Conservation (phyloP, 2,797 vertebrate genomes). For the Todus mexicanus region DNA sequence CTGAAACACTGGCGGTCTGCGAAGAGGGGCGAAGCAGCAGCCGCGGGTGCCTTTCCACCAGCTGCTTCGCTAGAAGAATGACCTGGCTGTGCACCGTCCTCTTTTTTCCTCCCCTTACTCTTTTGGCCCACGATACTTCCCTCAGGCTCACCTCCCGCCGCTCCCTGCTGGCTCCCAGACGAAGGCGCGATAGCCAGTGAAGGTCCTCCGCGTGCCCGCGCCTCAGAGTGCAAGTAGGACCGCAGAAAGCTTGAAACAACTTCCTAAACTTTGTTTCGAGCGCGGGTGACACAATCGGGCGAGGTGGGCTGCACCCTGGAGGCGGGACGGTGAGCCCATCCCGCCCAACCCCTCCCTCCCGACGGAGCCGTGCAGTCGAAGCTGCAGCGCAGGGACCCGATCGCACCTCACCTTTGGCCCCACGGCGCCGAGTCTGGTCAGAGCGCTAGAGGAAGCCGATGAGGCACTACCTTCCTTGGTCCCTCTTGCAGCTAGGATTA, state of each 20-base stretch:
- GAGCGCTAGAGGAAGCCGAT: no score
- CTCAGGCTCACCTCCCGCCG: not conserved
- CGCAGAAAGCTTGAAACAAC: not conserved
- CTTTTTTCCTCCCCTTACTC: no score
- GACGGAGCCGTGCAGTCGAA: no score
- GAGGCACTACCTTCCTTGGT: no score
- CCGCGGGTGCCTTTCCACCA: not conserved
- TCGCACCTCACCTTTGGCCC: not conserved
- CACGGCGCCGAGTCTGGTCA: no score
- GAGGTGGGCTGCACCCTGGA: not conserved
- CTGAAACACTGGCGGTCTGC: not conserved
- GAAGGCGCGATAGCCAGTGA: not conserved
- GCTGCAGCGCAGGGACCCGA: no score
- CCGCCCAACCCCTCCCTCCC: not conserved
- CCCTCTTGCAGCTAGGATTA: not conserved
- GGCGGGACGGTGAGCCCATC: not conserved
- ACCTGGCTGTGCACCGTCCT: not conserved
- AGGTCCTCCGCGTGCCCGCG: no score
- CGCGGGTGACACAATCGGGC: not conserved
- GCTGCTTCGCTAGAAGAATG: not conserved
- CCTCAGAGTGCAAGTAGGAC: not conserved
- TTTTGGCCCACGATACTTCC: rapidly evolving
- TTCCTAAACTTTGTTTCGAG: not conserved
- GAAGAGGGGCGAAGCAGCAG: not conserved
- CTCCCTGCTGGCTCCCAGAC: not conserved